Percentiles rank a stretch among this genome's conserved stretches.
These are phyloP conservation scores for Oriolus oriolus DNA, from an alignment of 2,113 vertebrate genomes.

Conservation along the genomic window DNA sequence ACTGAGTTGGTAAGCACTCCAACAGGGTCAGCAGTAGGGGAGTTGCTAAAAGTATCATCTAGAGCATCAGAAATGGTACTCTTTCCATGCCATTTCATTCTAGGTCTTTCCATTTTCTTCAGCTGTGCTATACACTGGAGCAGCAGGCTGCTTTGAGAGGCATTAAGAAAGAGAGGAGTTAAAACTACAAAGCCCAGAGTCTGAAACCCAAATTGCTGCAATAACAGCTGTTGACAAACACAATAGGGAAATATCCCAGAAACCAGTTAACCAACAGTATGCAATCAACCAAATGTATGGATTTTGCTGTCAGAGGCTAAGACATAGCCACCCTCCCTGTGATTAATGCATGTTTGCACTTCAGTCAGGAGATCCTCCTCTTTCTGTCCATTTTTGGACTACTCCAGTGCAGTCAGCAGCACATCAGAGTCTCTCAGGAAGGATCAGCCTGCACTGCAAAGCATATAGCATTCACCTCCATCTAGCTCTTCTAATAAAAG, in stretches of 20 bases:
- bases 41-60: neutral
- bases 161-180: neutral
- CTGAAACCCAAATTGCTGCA: neutral
- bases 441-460: neutral
- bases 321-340: neutral
- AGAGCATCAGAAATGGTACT: neutral
- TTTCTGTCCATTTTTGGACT: neutral
- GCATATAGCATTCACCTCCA: neutral
- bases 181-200: neutral
- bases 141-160: neutral
- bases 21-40: neutral
- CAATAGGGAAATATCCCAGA: neutral
- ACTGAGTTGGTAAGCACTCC: neutral
- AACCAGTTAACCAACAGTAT: neutral
- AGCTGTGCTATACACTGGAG: neutral
- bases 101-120: neutral
- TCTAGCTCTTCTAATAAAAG: neutral
- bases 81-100: neutral
- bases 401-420: neutral
- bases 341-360: neutral
- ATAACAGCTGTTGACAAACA: neutral
- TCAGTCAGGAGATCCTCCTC: neutral
- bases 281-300: neutral
- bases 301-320: neutral
- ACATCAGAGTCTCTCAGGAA: neutral